Evolutionary conservation across 2,797 vertebrate species (phyloP), one percentile per base, ranked within the genome.

Genomic region (Salmo trutta): DNA sequence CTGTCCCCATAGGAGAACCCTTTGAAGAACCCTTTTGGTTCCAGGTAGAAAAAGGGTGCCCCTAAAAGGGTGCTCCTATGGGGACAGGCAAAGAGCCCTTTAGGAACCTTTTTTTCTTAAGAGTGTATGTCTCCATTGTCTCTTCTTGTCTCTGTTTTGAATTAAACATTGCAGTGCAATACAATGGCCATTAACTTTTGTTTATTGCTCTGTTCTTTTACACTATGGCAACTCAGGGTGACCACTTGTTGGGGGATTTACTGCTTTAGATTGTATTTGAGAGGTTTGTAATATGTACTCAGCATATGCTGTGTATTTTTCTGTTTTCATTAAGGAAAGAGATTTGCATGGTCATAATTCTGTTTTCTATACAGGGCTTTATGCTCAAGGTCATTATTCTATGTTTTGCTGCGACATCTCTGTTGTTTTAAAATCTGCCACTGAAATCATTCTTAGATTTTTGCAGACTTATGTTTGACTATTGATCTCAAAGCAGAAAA

Each of bases 201-300:
- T 79, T 72, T 81, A 69, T 81, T 85, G 67, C 87, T 86, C 27
- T 87, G 3, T 87, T 80, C 78, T 82, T 85, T 83, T 85, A 81
- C 87, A 96, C 96, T 95, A 95, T 2, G 95, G 95, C 74, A 96
- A 96, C 89, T 97, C 95, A 2, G 95, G 95, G 27, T 95, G 95
- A n/a, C 95, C 95, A 0, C 90, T 96, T 77, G 94, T 96, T 81
- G 95, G 94, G 83, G 75, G 71, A 83, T 87, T 84, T 81, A 72
- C 72, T 41, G 59, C 78, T 21, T 24, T 68, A 47, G 64, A 41
- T 77, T 16, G 47, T 15, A 19, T 79, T 19, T 81, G 76, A 51
- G 75, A 64, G 64, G 70, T 78, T 77, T 77, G 81, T 36, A 72
- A 47, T 64, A 64, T 24, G 54, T 2, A 19, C 84, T 87, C 82